These are phyloP conservation scores for Megalops cyprinoides DNA, from an alignment of 2,797 vertebrate genomes.

Conservation along the genomic window DNA sequence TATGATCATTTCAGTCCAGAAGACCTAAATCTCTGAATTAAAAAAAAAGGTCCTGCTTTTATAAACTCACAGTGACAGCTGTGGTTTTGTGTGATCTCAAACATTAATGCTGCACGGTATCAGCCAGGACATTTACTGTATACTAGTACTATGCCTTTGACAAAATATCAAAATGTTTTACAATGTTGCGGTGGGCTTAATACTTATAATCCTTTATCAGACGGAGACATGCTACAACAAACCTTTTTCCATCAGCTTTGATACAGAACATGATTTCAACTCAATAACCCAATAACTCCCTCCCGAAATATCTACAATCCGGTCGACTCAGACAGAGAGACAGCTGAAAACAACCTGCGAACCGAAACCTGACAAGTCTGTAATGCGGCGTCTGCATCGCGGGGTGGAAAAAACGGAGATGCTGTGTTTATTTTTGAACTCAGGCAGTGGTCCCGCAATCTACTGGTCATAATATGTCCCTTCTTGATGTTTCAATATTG, in stretches of 20 bases:
- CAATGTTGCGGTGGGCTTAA: background rate
- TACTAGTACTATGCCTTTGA: background rate
- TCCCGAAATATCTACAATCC: background rate
- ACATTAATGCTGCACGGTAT: background rate
- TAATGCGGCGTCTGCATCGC: background rate
- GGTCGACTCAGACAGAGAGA: background rate
- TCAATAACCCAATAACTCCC: slow-evolving; percentile 1
- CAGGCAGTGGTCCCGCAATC: slow-evolving; percentile 21
- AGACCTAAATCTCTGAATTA: background rate
- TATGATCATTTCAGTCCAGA: background rate
- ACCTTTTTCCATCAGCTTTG: slow-evolving; percentile 4
- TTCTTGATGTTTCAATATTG: slow-evolving; percentile 35
- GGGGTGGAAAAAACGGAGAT: background rate
- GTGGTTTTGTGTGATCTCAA: background rate
- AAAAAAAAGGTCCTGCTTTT: too few species aligned
- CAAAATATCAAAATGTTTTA: slow-evolving; percentile 4
- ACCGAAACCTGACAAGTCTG: background rate
- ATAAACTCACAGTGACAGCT: background rate
- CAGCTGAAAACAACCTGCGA: background rate
- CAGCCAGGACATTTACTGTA: background rate
- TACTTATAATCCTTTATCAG: slow-evolving; percentile 5
- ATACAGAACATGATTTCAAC: background rate
- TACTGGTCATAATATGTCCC: slow-evolving; percentile 20
- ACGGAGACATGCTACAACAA: background rate
- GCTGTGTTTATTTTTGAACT: background rate